phyloP scores from a whole-genome alignment of 64 coral and sea anemone genomes.

The Stichodactyla helianthus region DNA sequence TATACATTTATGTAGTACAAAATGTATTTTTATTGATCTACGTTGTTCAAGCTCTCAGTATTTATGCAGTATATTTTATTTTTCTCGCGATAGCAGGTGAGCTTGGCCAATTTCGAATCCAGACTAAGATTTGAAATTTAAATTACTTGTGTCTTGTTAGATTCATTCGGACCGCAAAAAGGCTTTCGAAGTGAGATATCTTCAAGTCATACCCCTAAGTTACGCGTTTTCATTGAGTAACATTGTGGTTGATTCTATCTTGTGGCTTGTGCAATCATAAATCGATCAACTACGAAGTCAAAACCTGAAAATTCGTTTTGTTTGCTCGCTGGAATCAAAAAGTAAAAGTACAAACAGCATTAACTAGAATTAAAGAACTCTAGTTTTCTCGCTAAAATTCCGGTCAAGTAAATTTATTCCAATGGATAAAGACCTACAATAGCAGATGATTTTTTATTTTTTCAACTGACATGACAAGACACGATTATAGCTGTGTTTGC shows the following conservation, averaged over 20 bases:
- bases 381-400: neutral
- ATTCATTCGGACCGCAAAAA: neutral
- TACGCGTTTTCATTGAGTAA: neutral
- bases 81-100: neutral
- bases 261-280: neutral
- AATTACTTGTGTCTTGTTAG: neutral
- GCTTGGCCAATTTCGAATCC: neutral
- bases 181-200: neutral
- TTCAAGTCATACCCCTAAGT: neutral
- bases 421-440: neutral
- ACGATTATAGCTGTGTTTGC: neutral
- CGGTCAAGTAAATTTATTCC: neutral
- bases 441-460: neutral
- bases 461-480: neutral
- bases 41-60: neutral
- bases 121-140: neutral
- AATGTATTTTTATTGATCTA: neutral
- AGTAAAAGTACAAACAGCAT: slow-evolving; percentile 5
- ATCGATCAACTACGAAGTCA: neutral
- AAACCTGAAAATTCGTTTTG: neutral
- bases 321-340: neutral
- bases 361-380: neutral
- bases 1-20: too few species aligned
- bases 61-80: neutral
- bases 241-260: neutral